These are phyloP conservation scores for Pseudorasbora parva DNA, from an alignment of 2,113 vertebrate species.

Conservation along the genomic window DNA sequence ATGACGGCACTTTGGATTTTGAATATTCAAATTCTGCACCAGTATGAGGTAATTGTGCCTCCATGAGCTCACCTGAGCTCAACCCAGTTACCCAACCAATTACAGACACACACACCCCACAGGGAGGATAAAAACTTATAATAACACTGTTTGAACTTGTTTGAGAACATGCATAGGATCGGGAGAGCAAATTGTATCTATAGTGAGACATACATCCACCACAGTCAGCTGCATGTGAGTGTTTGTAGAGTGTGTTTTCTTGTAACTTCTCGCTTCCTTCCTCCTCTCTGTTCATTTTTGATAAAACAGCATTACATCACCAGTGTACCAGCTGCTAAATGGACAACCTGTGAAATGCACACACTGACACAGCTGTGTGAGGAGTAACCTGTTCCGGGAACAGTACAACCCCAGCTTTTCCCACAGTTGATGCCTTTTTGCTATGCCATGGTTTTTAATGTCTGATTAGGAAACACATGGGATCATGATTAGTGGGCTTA, in stretches of 20 bases:
- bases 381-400: neutral
- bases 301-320: constrained; percentile 21
- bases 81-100: neutral
- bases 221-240: constrained; percentile 10
- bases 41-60: neutral
- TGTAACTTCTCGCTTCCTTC: neutral
- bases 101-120: neutral
- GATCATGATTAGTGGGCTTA: neutral
- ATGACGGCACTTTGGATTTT: neutral
- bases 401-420: neutral
- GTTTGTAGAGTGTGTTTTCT: constrained; percentile 30
- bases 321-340: constrained; percentile 16
- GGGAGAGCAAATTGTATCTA: neutral
- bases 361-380: constrained; percentile 14
- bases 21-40: constrained; percentile 39
- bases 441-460: constrained; percentile 2
- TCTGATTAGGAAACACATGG: constrained; percentile 7
- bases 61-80: constrained; percentile 39
- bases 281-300: constrained; percentile 7
- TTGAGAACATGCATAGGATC: neutral
- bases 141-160: neutral
- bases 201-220: neutral
- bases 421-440: neutral
- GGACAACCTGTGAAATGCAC: neutral
- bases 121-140: neutral